Evolutionary conservation across 2,888 invertebrate species (phyloP), one percentile per base, ranked within the genome.

Genomic region (Nebria brevicollis): DNA sequence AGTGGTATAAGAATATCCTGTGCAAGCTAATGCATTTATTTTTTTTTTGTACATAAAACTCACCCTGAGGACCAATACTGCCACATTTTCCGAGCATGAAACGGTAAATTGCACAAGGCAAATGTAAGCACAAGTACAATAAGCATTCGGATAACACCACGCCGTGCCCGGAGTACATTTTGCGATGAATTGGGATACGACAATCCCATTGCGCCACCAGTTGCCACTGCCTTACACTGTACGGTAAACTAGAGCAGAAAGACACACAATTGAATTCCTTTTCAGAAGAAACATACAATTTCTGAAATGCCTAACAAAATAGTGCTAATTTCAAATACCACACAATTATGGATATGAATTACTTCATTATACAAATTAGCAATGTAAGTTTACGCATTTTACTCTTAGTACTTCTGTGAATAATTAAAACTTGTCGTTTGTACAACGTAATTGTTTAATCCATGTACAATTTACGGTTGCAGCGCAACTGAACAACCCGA

Each of bases 51-150:
- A 20, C 34, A 34, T 34, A 34, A 34, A 90, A 83, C 76, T 68
- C 72, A 81, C 81, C 81, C 84, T 10, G 86, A 83, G 54, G 88
- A 88, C 95, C 95, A 96, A 88, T 95, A 94, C 87, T 95, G 95
- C 95, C 96, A 96, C 92, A 96, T 93, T 87, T 96, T 96, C 65
- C 97, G 92, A 0, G 94, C 95, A 89, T 97, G 97, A 89, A 95
- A 95, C 0, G 97, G 97, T 83, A 97, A 90, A 88, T 97, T 96
- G 90, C 97, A 97, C 65, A 97, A 87, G 15, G 97, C 96, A 89
- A 97, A 98, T 77, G 96, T 94, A 84, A 95, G 91, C 75, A 97
- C 97, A 74, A 98, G 95, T 42, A 95, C 94, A 83, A 97, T 95
- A 84, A 97, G 91, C 93, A 98, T 95, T 83, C 96, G 93, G 84